Percentiles rank a stretch among this genome's conserved stretches.
Evolutionary conservation across 2,888 invertebrate genomes (phyloP).

Genomic region (Bombyx huttoni): DNA sequence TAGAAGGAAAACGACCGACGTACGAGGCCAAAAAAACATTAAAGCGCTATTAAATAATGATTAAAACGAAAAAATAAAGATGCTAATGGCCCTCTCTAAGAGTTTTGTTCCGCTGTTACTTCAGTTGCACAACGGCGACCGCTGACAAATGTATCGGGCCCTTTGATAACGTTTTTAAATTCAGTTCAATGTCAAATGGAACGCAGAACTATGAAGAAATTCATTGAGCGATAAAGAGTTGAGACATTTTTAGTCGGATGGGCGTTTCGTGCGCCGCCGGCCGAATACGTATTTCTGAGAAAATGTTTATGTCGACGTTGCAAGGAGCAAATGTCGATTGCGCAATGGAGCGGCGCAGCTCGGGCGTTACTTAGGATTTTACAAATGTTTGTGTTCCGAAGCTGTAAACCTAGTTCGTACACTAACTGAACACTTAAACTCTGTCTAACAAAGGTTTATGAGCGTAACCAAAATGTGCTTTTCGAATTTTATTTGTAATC

Average conservation of each 20-base stretch:
- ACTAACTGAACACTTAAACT: constrained; percentile 22
- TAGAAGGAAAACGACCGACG: constrained; percentile 26
- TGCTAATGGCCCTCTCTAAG: constrained; percentile 35
- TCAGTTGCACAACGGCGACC: constrained; percentile 41
- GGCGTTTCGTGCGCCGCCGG: constrained; percentile 18
- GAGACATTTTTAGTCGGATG: constrained; percentile 22
- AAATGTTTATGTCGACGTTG: constrained; percentile 45
- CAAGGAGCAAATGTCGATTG: constrained; percentile 51
- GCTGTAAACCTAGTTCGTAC: constrained; percentile 61
- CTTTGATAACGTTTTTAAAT: constrained; percentile 56
- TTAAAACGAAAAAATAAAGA: constrained; percentile 36
- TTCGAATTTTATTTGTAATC: neutral
- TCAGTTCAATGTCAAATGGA: constrained; percentile 60
- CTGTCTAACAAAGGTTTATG: constrained; percentile 2
- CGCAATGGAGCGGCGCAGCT: constrained; percentile 36
- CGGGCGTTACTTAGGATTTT: constrained; percentile 51
- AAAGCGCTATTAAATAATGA: constrained; percentile 54
- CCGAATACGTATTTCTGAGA: constrained; percentile 46
- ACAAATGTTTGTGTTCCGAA: constrained; percentile 55
- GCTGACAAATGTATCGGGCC: constrained; percentile 40
- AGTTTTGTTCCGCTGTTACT: constrained; percentile 27
- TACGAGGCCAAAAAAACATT: constrained; percentile 32
- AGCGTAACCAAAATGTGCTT: neutral
- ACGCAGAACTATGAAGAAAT: constrained; percentile 51
- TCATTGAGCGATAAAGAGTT: constrained; percentile 33